Conservation (phyloP, 1,140 invertebrate species). For the Goniozus legneri region DNA sequence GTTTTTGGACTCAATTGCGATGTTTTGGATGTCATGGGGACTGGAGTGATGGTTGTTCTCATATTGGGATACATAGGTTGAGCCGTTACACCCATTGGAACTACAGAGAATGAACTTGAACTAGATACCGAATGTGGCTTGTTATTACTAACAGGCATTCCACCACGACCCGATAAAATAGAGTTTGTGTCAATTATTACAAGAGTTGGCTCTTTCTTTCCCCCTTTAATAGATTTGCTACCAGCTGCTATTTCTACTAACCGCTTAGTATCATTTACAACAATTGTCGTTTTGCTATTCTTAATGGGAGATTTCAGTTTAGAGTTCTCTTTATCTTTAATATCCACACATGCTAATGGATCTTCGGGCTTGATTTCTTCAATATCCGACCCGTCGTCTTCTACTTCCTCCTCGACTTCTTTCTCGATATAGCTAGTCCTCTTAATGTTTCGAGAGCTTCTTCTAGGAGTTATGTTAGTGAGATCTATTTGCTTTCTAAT, state of each 20-base stretch:
- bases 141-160: constrained; percentile 54
- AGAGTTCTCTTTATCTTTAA: constrained; percentile 50
- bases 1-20: constrained; percentile 33
- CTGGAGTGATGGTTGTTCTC: constrained; percentile 59
- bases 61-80: constrained; percentile 61
- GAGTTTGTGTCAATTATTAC: constrained; percentile 78
- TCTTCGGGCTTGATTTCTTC: constrained; percentile 66
- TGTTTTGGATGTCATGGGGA: constrained; percentile 48
- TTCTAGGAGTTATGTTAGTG: constrained; percentile 54
- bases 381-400: constrained; percentile 64
- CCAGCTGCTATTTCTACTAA: constrained; percentile 67
- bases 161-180: constrained; percentile 63
- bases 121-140: constrained; percentile 38
- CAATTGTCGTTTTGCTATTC: constrained; percentile 60
- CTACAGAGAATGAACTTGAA: constrained; percentile 46
- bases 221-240: constrained; percentile 54
- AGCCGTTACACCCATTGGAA: constrained; percentile 55
- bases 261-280: constrained; percentile 71
- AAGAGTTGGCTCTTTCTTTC: constrained; percentile 71
- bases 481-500: constrained; percentile 45
- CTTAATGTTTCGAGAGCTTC: constrained; percentile 64
- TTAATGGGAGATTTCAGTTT: constrained; percentile 44
- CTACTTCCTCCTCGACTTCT: constrained; percentile 61
- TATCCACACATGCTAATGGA: constrained; percentile 58
- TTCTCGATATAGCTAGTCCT: constrained; percentile 62